Evolutionary conservation across 2,113 vertebrate genomes (phyloP), one percentile per base, ranked within the genome.

Genomic region (Brevimyrus niger): DNA sequence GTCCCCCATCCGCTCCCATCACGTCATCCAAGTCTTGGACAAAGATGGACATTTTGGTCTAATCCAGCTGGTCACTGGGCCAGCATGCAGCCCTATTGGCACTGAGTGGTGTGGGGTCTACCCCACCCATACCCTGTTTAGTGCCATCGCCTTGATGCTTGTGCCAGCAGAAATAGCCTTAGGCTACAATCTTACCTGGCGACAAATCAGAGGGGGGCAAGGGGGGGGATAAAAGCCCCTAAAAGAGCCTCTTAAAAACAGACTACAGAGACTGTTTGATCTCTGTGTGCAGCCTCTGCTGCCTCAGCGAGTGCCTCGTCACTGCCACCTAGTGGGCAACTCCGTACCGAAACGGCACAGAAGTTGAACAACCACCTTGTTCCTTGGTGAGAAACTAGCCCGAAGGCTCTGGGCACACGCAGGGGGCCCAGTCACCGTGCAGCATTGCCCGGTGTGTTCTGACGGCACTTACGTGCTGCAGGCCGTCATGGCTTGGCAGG

Each of bases 401-500:
- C 0, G 10, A 4, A 69, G 10, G n/a, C 61, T 69, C 21, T n/a
- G 55, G 21, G 2, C 55, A n/a, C 65, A 73, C 27, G 10, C 15
- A 35, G 65, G 31, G 46, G 8, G 9, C 11, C 10, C 46, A 8
- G 35, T 23, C 6, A 47, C 15, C 0, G 38, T 19, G 35, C 13
- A 5, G 35, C 13, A 82, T 1, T 4, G 17, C 17, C 27, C 1
- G 15, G 23, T 11, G 55, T 7, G 9, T 3, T 38, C 5, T 46
- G 38, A 53, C 69, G 42, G 80, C 46, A 97, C 98, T 98, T 95
- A 99, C 98, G 97, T 99, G 95, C 96, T 98, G 95, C 97, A 98
- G 91, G 97, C 98, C 0, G 97, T 97, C 98, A 99, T 99, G 88
- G 98, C 97, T 96, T 98, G 98, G 95, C 98, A 99, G 0, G 97